Base-by-base conservation (phyloP, 2,888 invertebrate species). In the Leptopilina syphax region DNA sequence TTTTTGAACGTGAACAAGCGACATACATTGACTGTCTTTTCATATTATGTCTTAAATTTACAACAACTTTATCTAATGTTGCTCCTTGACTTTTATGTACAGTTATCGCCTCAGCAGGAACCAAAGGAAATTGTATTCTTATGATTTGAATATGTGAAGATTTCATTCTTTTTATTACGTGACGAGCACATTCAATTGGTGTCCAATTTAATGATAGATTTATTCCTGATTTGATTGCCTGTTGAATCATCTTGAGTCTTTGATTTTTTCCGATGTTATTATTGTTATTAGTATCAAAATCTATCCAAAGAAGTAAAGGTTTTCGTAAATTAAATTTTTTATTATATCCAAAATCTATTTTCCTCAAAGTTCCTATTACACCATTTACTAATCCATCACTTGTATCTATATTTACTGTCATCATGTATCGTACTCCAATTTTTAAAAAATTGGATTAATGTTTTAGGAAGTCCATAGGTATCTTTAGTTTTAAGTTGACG, bases 1-100 rank as follows among this genome's bases (percentile, higher is more conserved):
- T 78, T 18, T 67, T 81, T 67, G 78, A 79, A 67, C 81, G 60
- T 41, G 79, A 79, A 77, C 77, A 76, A 24, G 80, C 79, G 54
- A 81, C 80, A 67, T 80, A 81, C 67, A 81, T 76, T 47, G 78
- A 65, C 67, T 77, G 73, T 80, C 78, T 41, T 77, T 80, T 77
- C 24, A 78, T 78, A 47, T 80, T 79, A 13, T 70, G 65, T 80
- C 76, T 65, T 24, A 81, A 76, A 76, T 79, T 79, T 57, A 78
- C 76, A 77, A 76, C 78, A 77, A 81, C 67, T 57, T 65, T 65
- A 65, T 79, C 78, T 77, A 79, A 80, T 8, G 77, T 81, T 44
- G 44, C 77, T 27, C 27, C 27, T 27, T 27, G 27, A 27, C 27
- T 27, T 27, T 27, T 3, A 27, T 27, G 27, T 27, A 27, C 27